phyloP scores from a whole-genome alignment of 2,888 invertebrate genomes.

The Lydus trimaculatus region DNA sequence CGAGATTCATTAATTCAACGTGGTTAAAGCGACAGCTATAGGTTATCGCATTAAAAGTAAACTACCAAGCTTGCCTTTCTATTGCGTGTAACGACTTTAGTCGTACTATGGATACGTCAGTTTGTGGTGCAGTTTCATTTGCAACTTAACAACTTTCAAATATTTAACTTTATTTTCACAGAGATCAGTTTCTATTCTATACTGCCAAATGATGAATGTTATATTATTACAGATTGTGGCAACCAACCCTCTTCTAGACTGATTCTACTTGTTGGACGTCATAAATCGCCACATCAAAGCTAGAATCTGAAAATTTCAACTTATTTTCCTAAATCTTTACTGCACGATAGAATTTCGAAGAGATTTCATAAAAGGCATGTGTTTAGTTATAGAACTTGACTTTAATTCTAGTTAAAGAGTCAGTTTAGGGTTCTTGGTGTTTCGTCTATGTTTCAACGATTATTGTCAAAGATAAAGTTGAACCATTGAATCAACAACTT shows the following conservation, averaged over 20 bases:
- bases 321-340: not conserved
- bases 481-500: not conserved
- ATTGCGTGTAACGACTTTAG: conserved; percentile 44
- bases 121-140: not conserved
- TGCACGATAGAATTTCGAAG: not conserved
- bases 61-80: conserved; percentile 25
- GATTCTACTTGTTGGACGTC: not conserved
- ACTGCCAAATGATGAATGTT: not conserved
- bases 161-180: not conserved
- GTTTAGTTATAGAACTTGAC: not conserved
- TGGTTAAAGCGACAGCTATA: conserved; percentile 44
- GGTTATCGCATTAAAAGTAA: conserved; percentile 35
- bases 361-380: not conserved
- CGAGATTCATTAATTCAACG: conserved; percentile 47
- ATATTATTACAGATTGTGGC: not conserved
- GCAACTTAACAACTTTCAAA: not conserved
- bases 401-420: conserved; percentile 4
- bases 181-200: not conserved
- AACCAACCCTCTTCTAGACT: not conserved
- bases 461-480: conserved; percentile 1
- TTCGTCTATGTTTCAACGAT: not conserved
- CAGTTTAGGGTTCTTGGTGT: not conserved
- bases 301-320: not conserved
- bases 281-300: not conserved
- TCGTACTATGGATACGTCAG: conserved; percentile 37